Percentiles rank a stretch among this genome's conserved stretches.
Evolutionary conservation across 2,888 invertebrate genomes (phyloP).

Genomic region (Drosophila flavopinicola): DNA sequence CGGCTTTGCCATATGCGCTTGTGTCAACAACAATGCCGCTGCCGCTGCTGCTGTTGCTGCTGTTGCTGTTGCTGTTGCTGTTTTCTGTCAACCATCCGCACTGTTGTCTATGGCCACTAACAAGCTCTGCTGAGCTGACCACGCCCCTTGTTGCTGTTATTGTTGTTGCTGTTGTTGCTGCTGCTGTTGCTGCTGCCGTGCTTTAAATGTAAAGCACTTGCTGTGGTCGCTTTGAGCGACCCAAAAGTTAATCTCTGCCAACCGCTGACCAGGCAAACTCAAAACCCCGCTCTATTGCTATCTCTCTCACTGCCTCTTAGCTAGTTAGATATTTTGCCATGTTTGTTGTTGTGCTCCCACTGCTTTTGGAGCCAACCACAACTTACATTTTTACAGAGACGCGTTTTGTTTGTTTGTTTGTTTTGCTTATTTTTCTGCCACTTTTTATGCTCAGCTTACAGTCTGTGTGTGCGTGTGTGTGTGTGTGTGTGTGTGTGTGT

Average conservation of each 20-base stretch:
- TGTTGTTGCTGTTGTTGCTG: slow-evolving; percentile 8
- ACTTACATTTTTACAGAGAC: slow-evolving; percentile 68
- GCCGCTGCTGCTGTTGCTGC: slow-evolving; percentile 7
- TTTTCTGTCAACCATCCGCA: slow-evolving; percentile 16
- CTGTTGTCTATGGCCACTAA: slow-evolving; percentile 60
- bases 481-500: slow-evolving; percentile 29
- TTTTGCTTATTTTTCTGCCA: slow-evolving; percentile 69
- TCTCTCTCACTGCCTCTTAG: slow-evolving; percentile 15
- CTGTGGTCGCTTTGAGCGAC: slow-evolving; percentile 79
- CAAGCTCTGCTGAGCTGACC: slow-evolving; percentile 63
- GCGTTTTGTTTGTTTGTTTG: slow-evolving; percentile 60
- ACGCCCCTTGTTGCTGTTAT: slow-evolving; percentile 22
- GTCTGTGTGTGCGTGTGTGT: not conserved
- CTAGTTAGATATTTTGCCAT: slow-evolving; percentile 55
- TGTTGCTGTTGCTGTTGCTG: slow-evolving; percentile 11
- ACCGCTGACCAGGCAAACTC: slow-evolving; percentile 69
- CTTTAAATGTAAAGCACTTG: slow-evolving; percentile 78
- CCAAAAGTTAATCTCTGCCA: slow-evolving; percentile 80
- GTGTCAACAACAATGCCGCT: slow-evolving; percentile 49
- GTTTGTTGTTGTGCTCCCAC: slow-evolving; percentile 18
- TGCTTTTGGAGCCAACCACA: slow-evolving; percentile 62
- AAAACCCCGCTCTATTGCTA: not conserved
- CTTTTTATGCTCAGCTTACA: slow-evolving; percentile 61
- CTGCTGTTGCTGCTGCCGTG: slow-evolving; percentile 41
- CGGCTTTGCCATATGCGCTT: slow-evolving; percentile 67